Base-by-base conservation (phyloP, 2,113 vertebrate genomes). In the Felis chaus region DNA sequence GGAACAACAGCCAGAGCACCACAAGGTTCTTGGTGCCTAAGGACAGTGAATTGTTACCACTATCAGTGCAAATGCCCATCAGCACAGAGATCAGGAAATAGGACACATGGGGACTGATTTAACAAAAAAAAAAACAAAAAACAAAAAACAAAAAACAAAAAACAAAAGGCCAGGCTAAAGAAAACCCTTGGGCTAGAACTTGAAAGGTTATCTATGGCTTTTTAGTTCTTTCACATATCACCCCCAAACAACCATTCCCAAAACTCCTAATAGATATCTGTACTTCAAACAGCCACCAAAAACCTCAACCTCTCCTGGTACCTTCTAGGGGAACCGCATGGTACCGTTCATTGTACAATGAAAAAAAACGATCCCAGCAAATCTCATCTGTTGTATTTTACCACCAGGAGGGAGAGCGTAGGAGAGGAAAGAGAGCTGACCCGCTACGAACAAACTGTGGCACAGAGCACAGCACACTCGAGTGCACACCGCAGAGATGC, bases 381-480 rank as follows among this genome's bases (percentile, higher is more conserved):
- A 25, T 5, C 12, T 5, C 50, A 33, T 1, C 3, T 18, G 45
- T 2, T 48, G 78, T 25, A 1, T 10, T 36, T 66, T n/a, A 1
- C 19, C 39, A 16, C 21, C 33, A 27, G 50, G 18, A 79, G 76
- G 9, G 68, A n/a, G 36, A 25, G 2, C 5, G 1, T 23, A 21
- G 14, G 81, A 41, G 50, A 94, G 36, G 50, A 21, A 0, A 21
- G 3, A 3, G 7, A 1, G 5, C 33, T 7, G 1, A 3, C 1
- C 25, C 6, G 33, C 1, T 3, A 5, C 3, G 1, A 2, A 33
- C 3, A 1, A 13, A 19, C 61, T 10, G 4, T 0, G 5, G 7
- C 53, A 53, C 19, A 0, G 14, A 8, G 25, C 19, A 0, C 21
- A 8, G 25, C 18, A 0, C 21, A 50, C 4, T 0, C 0, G 0